Evolutionary conservation across 2,888 invertebrate species (phyloP).

Genomic region (Drymonia ruficornis): DNA sequence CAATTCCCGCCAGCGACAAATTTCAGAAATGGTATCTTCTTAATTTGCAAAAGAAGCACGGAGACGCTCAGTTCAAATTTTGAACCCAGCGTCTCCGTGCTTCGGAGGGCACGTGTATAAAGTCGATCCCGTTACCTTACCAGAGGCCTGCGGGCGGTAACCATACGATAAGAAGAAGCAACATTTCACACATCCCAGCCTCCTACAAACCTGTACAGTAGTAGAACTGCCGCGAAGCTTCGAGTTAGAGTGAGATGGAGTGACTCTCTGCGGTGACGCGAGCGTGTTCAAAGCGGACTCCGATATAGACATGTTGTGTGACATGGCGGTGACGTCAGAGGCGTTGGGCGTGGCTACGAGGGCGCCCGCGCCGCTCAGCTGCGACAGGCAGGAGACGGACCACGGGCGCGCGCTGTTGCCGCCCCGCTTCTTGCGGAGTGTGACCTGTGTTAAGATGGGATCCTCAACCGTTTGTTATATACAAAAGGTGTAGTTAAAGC

Average conservation of each 20-base stretch:
- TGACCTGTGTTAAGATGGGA: constrained; percentile 73
- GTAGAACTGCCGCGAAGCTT: constrained; percentile 78
- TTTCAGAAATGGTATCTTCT: no score
- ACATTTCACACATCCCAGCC: no score
- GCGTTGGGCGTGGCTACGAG: constrained; percentile 72
- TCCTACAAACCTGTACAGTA: constrained; percentile 71
- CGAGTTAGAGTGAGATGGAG: constrained; percentile 70
- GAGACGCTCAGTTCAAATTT: no score
- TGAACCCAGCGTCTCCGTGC: no score
- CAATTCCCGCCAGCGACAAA: no score
- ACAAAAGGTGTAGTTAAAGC: constrained; percentile 29
- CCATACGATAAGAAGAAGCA: no score
- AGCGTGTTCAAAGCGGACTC: constrained; percentile 94
- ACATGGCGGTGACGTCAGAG: constrained; percentile 66
- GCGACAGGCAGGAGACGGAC: constrained; percentile 95
- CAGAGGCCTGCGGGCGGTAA: no score
- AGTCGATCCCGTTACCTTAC: no score
- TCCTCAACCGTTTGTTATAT: constrained; percentile 46
- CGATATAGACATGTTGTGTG: constrained; percentile 92
- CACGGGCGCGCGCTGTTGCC: constrained; percentile 89
- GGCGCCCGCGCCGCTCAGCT: constrained; percentile 83
- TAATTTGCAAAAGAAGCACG: no score
- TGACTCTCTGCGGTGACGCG: constrained; percentile 78
- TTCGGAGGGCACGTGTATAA: no score
- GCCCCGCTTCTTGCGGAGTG: constrained; percentile 86